Evolutionary conservation across 2,888 invertebrate genomes (phyloP).

Genomic region (Eilema depressum): DNA sequence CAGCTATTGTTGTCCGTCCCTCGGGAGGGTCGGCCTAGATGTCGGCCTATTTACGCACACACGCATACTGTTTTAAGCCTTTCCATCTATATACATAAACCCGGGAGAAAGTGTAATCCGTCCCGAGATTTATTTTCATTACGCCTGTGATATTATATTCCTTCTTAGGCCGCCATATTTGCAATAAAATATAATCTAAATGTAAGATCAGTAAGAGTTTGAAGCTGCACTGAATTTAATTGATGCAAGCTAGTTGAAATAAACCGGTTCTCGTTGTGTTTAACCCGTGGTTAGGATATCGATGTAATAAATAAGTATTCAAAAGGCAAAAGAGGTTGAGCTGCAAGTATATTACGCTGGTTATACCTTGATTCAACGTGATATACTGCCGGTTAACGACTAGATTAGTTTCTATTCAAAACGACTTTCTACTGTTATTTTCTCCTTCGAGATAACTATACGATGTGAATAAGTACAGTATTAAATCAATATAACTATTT

Average conservation of each 20-base stretch:
- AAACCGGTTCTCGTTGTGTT: slow-evolving; percentile 38
- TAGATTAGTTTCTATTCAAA: slow-evolving; percentile 80
- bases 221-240: slow-evolving; percentile 39
- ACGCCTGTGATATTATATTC: neutral
- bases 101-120: neutral
- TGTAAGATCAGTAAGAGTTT: slow-evolving; percentile 40
- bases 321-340: slow-evolving; percentile 53
- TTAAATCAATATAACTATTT: slow-evolving; percentile 40
- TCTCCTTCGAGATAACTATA: slow-evolving; percentile 65
- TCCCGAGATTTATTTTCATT: neutral
- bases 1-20: slow-evolving; percentile 84
- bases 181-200: slow-evolving; percentile 28
- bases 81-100: slow-evolving; percentile 31
- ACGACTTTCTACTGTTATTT: slow-evolving; percentile 77
- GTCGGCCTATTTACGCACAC: slow-evolving; percentile 79
- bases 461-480: slow-evolving; percentile 52
- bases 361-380: slow-evolving; percentile 61
- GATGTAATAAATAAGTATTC: slow-evolving; percentile 43
- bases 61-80: slow-evolving; percentile 60
- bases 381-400: slow-evolving; percentile 73
- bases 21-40: slow-evolving; percentile 73
- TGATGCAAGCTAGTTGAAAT: slow-evolving; percentile 44
- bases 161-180: slow-evolving; percentile 6
- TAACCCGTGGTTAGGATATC: slow-evolving; percentile 45
- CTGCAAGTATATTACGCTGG: slow-evolving; percentile 73